Base-by-base conservation (phyloP, 2,888 invertebrate species). In the Eristalis arbustorum region DNA sequence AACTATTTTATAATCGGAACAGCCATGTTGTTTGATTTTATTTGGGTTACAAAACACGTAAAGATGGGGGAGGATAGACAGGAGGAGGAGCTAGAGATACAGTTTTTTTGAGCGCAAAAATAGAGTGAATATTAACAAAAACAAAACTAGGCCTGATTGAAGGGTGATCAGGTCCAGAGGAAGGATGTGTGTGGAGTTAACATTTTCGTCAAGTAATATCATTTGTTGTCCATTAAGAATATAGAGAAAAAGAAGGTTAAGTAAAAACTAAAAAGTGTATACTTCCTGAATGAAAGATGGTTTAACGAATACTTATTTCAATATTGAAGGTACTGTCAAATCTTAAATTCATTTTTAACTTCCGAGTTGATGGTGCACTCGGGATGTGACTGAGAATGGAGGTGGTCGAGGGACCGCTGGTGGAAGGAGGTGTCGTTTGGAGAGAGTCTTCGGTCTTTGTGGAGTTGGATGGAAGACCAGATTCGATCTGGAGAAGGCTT, bases 81-180 rank as follows among this genome's bases (percentile, higher is more conserved):
- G 34, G 61, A 83, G 34, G 76, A 13, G 42, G 49, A 72, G 37
- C 37, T 37, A 13, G 13, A 49, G 8, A 73, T 73, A 69, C 76
- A 84, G 67, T 71, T 64, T 59, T 37, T 71, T 75, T 34, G n/a
- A 71, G 25, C 56, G 67, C 28, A 23, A 56, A 64, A 49, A n/a
- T n/a, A 49, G 37, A 73, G 81, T 81, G 84, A 81, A 81, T 73
- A 81, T 80, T 84, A 84, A 84, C 84, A 80, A 84, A 84, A 80
- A 80, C 72, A 64, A 76, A 59, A 31, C 63, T 66, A 67, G 11
- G 49, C 37, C 34, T 18, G 22, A 72, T 56, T 2, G 72, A 11
- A 66, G 18, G 42, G n/a, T n/a, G n/a, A 66, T 80, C 31, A 28
- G 31, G 40, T 42, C 4, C 56, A 31, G 57, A 37, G 37, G 64